Conservation (phyloP, 2,888 invertebrate species). For the Sminthurinus aureus region DNA sequence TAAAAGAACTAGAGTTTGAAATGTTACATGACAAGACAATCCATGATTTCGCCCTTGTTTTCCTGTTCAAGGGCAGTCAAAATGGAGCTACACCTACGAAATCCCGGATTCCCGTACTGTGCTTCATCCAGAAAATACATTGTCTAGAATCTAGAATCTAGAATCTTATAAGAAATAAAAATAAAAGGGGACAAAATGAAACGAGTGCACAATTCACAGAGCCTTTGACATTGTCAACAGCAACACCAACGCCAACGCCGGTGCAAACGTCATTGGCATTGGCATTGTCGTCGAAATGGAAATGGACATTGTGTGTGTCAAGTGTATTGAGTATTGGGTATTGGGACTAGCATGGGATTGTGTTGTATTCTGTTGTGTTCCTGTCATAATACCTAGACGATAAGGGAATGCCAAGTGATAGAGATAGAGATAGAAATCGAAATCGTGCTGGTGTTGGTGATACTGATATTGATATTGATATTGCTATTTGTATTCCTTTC, state of each 20-base stretch:
- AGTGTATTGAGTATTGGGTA: too few relatives aligned
- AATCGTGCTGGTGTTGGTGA: too few relatives aligned
- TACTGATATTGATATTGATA: too few relatives aligned
- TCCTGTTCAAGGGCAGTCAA: constrained; percentile 3
- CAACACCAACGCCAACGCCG: not conserved
- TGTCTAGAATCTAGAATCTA: not conserved
- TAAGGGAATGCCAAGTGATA: too few relatives aligned
- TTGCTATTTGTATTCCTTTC: too few relatives aligned
- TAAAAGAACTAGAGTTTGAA: not conserved
- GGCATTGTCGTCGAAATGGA: too few relatives aligned
- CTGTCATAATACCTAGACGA: not conserved
- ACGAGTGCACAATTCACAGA: not conserved
- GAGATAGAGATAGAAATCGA: too few relatives aligned
- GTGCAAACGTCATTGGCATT: too few relatives aligned
- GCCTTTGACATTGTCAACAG: not conserved
- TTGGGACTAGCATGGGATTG: not conserved
- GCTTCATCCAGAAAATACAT: too few relatives aligned
- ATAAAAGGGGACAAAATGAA: not conserved
- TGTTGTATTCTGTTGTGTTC: not conserved
- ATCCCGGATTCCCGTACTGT: not conserved
- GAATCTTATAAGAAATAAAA: not conserved
- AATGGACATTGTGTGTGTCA: too few relatives aligned
- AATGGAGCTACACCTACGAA: not conserved
- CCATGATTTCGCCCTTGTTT: not conserved
- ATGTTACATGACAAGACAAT: not conserved